Evolutionary conservation across 2,113 vertebrate genomes (phyloP).

Genomic region (Condylura cristata): DNA sequence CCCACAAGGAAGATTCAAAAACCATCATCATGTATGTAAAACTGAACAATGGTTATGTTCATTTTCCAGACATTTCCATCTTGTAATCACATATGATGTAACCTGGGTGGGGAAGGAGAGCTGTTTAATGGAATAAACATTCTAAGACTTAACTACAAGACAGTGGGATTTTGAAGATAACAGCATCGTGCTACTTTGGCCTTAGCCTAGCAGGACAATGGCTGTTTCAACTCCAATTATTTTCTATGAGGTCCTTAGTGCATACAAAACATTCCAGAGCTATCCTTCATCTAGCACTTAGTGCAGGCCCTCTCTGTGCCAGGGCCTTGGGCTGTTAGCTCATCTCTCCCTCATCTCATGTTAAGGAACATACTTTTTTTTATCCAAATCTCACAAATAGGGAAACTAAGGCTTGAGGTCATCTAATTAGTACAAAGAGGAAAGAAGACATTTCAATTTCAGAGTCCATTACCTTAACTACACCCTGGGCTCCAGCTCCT

Average conservation of each 20-base stretch:
- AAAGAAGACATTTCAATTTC: not conserved
- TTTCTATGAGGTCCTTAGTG: not conserved
- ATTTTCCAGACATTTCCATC: slow-evolving; percentile 62
- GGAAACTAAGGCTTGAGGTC: not conserved
- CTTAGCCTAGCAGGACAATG: not conserved
- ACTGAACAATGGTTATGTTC: slow-evolving; percentile 62
- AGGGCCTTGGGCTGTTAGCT: not conserved
- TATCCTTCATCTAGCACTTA: not conserved
- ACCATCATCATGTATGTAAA: not conserved
- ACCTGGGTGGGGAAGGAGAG: slow-evolving; percentile 25
- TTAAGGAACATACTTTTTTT: not conserved
- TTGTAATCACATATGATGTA: slow-evolving; percentile 54
- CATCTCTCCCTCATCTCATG: not conserved
- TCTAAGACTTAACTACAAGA: slow-evolving; percentile 26
- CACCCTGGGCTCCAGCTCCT: not conserved
- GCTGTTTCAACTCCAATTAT: not conserved
- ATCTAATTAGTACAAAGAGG: not conserved
- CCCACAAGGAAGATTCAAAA: slow-evolving; percentile 58
- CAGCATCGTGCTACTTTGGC: not conserved
- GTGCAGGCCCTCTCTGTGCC: not conserved
- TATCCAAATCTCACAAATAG: not conserved
- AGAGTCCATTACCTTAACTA: not conserved
- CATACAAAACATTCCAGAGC: not conserved
- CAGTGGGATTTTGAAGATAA: slow-evolving; percentile 41
- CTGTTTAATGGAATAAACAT: slow-evolving; percentile 57